phyloP scores from a whole-genome alignment of 1,140 invertebrate species.

The Drosophila ambigua region DNA sequence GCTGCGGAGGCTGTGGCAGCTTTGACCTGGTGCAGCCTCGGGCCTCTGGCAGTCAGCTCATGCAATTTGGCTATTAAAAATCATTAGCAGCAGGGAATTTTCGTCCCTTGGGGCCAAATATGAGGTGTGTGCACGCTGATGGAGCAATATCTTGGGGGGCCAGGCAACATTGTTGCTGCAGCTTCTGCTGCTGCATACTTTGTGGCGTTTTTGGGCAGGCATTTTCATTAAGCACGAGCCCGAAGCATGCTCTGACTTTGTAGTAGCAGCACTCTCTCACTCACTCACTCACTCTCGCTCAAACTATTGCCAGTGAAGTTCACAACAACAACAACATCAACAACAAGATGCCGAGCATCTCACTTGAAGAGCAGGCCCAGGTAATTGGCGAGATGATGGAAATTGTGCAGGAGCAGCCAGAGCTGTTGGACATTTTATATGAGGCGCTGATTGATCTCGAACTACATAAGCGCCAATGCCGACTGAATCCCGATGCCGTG shows the following conservation, averaged over 20 bases:
- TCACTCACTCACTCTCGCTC: background rate
- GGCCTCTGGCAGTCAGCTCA: conserved; percentile 33
- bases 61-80: conserved; percentile 81
- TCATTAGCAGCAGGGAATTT: conserved; percentile 75
- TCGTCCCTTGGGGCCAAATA: conserved; percentile 17
- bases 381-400: no score
- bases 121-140: conserved; percentile 32
- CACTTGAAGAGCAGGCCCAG: no score
- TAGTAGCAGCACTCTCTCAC: background rate
- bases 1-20: background rate
- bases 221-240: conserved; percentile 65
- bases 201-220: conserved; percentile 50
- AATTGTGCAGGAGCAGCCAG: no score
- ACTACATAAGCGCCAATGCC: no score
- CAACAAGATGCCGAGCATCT: no score
- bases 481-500: no score
- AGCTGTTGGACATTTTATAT: no score
- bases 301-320: background rate
- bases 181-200: conserved; percentile 54
- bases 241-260: conserved; percentile 40
- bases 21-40: conserved; percentile 17
- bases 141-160: conserved; percentile 32
- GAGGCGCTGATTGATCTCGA: no score
- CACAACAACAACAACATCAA: background rate
- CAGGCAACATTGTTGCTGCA: conserved; percentile 19